A percentile compares a stretch with the other conserved stretches of the same genome.
Conservation (phyloP, 2,113 vertebrate genomes). For the Chitala chitala region DNA sequence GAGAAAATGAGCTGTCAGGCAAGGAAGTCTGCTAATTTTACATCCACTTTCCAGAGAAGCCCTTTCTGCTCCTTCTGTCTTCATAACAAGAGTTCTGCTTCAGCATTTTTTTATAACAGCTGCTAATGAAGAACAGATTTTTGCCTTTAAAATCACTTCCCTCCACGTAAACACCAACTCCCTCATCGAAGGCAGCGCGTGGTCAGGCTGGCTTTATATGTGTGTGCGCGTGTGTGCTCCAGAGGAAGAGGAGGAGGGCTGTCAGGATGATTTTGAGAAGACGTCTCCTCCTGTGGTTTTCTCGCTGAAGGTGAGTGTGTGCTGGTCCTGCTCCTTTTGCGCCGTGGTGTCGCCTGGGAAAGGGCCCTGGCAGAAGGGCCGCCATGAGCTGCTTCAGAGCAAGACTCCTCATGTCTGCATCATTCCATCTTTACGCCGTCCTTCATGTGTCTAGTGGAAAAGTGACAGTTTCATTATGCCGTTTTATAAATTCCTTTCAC, state of each 20-base stretch:
- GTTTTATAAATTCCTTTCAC: too few relatives aligned
- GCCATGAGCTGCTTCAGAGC: too few relatives aligned
- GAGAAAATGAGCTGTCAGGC: neutral
- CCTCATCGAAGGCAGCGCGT: neutral
- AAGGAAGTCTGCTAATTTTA: conserved; percentile 18
- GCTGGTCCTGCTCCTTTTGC: neutral
- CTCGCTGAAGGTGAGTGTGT: neutral
- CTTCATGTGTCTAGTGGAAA: too few relatives aligned
- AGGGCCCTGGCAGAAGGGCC: too few relatives aligned
- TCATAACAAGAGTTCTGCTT: neutral
- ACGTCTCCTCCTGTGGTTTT: neutral
- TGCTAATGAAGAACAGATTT: conserved; percentile 21
- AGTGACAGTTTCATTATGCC: too few relatives aligned
- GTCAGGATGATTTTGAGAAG: neutral
- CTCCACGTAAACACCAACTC: conserved; percentile 11
- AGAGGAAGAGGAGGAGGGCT: neutral
- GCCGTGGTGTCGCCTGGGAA: too few relatives aligned
- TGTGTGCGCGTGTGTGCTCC: neutral
- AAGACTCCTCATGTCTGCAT: neutral
- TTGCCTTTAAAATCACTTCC: conserved; percentile 16
- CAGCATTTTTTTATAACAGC: conserved; percentile 8
- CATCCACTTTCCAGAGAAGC: conserved; percentile 5
- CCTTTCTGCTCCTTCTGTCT: neutral
- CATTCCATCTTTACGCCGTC: neutral
- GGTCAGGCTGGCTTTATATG: neutral